These are phyloP conservation scores for Scaeva pyrastri DNA, from an alignment of 2,888 invertebrate genomes.

Conservation along the genomic window DNA sequence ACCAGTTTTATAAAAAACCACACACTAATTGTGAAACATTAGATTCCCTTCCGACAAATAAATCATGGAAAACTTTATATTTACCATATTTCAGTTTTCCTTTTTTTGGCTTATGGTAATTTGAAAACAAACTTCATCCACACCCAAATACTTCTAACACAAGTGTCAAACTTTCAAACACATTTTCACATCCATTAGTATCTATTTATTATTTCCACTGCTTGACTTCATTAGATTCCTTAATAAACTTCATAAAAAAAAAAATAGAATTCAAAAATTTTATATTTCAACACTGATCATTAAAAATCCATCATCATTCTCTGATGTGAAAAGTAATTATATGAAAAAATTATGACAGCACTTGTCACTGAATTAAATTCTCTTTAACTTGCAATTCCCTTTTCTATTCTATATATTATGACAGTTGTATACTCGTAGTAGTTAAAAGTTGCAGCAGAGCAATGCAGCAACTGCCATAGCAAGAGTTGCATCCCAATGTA, in stretches of 20 bases:
- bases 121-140: too few relatives aligned
- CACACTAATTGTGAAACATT: too few relatives aligned
- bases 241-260: neutral
- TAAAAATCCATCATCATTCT: constrained; percentile 37
- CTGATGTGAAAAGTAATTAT: constrained; percentile 31
- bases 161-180: neutral
- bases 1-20: too few relatives aligned
- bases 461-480: too few relatives aligned
- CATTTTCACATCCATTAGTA: neutral
- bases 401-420: too few relatives aligned
- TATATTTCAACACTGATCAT: constrained; percentile 31
- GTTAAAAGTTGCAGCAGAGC: neutral
- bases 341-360: constrained; percentile 47
- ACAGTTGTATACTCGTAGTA: too few relatives aligned
- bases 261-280: constrained; percentile 30
- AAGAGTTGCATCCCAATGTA: neutral
- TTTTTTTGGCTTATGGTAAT: too few relatives aligned
- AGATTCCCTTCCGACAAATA: too few relatives aligned
- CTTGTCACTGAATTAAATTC: constrained; percentile 41
- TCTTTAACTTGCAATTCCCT: constrained; percentile 3
- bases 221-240: constrained; percentile 12
- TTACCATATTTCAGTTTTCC: too few relatives aligned
- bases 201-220: neutral
- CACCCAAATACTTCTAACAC: too few relatives aligned
- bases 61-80: too few relatives aligned